phyloP scores from a whole-genome alignment of 2,113 vertebrate genomes.

The Edolisoma coerulescens region DNA sequence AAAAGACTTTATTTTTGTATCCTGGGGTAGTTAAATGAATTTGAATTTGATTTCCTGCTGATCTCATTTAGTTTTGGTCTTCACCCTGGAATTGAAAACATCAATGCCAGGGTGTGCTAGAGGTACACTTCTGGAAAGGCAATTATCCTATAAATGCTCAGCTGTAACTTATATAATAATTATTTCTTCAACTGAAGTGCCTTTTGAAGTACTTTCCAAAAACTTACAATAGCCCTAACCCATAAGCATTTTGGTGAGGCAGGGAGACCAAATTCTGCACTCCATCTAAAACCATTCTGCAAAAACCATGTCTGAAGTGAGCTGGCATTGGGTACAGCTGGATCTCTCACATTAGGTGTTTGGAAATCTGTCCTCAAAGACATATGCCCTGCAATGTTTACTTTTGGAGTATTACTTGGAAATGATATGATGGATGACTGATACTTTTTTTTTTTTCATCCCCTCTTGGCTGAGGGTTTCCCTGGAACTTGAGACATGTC shows the following conservation, averaged over 20 bases:
- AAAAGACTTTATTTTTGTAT: conserved; percentile 43
- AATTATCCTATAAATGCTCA: conserved; percentile 64
- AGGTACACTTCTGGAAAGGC: conserved; percentile 62
- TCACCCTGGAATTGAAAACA: conserved; percentile 49
- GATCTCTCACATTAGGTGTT: conserved; percentile 15
- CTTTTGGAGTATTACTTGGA: conserved; percentile 32
- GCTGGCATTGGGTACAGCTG: not conserved
- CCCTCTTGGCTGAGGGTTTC: conserved; percentile 22
- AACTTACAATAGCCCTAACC: conserved; percentile 25
- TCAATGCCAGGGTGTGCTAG: conserved; percentile 52
- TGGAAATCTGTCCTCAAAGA: conserved; percentile 13
- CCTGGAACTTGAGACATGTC: conserved; percentile 3
- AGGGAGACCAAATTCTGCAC: conserved; percentile 10
- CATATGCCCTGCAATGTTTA: not conserved
- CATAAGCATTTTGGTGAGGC: conserved; percentile 3
- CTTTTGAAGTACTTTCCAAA: conserved; percentile 64
- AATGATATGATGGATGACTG: not conserved
- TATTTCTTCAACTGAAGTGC: conserved; percentile 54
- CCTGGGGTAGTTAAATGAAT: conserved; percentile 33
- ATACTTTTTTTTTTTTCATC: conserved; percentile 13
- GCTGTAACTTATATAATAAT: conserved; percentile 65
- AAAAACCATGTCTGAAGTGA: not conserved
- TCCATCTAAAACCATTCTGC: conserved; percentile 13
- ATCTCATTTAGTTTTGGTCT: conserved; percentile 50
- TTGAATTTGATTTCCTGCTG: conserved; percentile 58